phyloP scores from a whole-genome alignment of 1,140 invertebrate species.

The Drosophila insularis region DNA sequence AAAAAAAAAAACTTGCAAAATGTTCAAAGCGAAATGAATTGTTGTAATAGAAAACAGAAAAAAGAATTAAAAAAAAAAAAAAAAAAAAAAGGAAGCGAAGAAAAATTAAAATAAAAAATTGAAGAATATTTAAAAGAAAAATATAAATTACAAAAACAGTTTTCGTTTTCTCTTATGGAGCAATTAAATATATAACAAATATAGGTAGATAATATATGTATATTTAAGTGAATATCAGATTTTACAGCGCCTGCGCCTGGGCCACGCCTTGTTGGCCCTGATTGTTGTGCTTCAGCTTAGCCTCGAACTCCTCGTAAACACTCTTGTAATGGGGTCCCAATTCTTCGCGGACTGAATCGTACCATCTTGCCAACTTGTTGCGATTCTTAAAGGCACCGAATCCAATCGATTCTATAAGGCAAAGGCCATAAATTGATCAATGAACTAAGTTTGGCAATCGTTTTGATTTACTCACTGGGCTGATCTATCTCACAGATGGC shows the following conservation, averaged over 20 bases:
- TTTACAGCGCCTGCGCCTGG: slow-evolving; percentile 58
- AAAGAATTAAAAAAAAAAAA: neutral
- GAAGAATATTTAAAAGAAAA: neutral
- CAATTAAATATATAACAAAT: slow-evolving; percentile 44
- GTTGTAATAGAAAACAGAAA: slow-evolving; percentile 5
- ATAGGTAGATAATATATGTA: slow-evolving; percentile 7
- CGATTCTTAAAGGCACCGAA: slow-evolving; percentile 85
- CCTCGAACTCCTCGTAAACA: slow-evolving; percentile 65
- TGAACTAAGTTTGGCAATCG: neutral
- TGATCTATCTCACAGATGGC: slow-evolving; percentile 93
- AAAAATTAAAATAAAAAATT: slow-evolving; percentile 5
- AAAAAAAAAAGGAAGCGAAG: neutral
- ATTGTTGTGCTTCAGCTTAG: slow-evolving; percentile 59
- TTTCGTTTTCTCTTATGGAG: neutral
- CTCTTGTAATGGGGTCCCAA: slow-evolving; percentile 83
- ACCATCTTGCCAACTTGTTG: slow-evolving; percentile 85
- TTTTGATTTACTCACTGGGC: slow-evolving; percentile 83
- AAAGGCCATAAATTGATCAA: no score
- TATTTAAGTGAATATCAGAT: slow-evolving; percentile 34
- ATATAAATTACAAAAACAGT: slow-evolving; percentile 2
- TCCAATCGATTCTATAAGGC: slow-evolving; percentile 84
- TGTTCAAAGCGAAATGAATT: slow-evolving; percentile 21
- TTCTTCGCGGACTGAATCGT: slow-evolving; percentile 85
- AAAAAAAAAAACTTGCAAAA: slow-evolving; percentile 13
- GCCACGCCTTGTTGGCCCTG: slow-evolving; percentile 52